Base-by-base conservation (phyloP, 92 coral and sea anemone species). In the Zoanthus gigantus region DNA sequence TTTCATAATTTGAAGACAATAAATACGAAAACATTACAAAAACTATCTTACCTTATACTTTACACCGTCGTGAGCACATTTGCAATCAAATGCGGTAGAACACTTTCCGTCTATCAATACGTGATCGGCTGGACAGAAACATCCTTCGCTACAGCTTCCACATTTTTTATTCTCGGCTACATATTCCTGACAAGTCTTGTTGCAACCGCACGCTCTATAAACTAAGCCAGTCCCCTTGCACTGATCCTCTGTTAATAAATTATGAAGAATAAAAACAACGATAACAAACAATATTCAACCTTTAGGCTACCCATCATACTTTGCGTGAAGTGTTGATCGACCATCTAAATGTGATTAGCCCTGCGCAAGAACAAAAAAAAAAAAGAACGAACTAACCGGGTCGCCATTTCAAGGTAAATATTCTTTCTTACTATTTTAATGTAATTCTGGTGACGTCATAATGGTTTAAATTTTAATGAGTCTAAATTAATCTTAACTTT, bases 161-260 rank as follows among this genome's bases (percentile, higher is more conserved):
- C 83, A 79, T 2, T 17, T 34, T 0, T 7, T 37, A 9, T 78
- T 77, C 48, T 29, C 4, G 29, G 46, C 4, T 37, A 4, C 0
- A 60, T 8, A 16, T 12, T 34, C 18, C n/a, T 71, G 1, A 66
- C 83, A 79, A 11, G 83, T 79, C 14, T 60, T 60, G 11, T 23
- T 30, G 53, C 83, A 79, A 53, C 83, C 54, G 58, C 83, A 79
- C 18, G 8, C 0, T 29, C 57, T 58, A 42, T 79, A 79, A 32
- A 34, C 56, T 60, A 56, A 56, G 13, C 72, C 83, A 7, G 83
- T 79, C 37, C 83, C 83, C 17, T 58, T 79, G 71, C 83, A 79
- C 54, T 79, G 83, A 18, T 79, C 72, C 83, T 79, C 83, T 79
- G 53, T 37, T 29, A 30, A 54, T 5, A 32, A 47, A 76, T 8